phyloP scores from a whole-genome alignment of 2,888 invertebrate genomes.

The Diadegma fenestrale region DNA sequence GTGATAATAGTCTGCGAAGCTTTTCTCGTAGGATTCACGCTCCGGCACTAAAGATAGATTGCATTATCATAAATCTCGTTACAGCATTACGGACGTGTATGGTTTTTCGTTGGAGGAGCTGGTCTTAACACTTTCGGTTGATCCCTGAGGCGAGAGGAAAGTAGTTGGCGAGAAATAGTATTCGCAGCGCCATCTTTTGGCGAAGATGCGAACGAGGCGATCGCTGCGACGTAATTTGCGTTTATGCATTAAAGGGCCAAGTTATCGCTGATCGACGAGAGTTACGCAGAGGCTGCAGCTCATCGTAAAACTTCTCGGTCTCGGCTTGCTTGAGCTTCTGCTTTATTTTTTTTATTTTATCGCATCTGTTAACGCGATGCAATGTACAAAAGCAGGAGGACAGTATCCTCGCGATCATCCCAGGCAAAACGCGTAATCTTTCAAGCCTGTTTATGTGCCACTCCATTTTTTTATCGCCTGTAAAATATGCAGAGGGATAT shows the following conservation, averaged over 20 bases:
- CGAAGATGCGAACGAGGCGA: conserved; percentile 28
- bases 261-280: conserved; percentile 60
- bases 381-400: background rate
- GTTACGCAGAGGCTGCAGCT: conserved; percentile 17
- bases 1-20: conserved; percentile 22
- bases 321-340: background rate
- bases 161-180: conserved; percentile 27
- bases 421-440: conserved; percentile 13
- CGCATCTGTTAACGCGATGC: conserved; percentile 3
- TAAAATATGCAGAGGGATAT: background rate
- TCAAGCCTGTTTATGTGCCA: background rate
- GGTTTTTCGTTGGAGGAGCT: background rate
- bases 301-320: conserved; percentile 35
- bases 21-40: conserved; percentile 37
- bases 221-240: conserved; percentile 2
- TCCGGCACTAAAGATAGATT: conserved; percentile 66
- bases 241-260: conserved; percentile 37
- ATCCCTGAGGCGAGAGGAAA: background rate
- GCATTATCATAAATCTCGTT: conserved; percentile 71
- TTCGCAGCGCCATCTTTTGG: conserved; percentile 20
- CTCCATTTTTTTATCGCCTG: background rate
- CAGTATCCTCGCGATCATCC: conserved; percentile 11
- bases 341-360: conserved; percentile 13
- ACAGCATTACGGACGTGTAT: conserved; percentile 27
- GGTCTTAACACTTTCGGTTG: conserved; percentile 2